phyloP scores from a whole-genome alignment of 2,797 vertebrate genomes.

The Scyliorhinus canicula region DNA sequence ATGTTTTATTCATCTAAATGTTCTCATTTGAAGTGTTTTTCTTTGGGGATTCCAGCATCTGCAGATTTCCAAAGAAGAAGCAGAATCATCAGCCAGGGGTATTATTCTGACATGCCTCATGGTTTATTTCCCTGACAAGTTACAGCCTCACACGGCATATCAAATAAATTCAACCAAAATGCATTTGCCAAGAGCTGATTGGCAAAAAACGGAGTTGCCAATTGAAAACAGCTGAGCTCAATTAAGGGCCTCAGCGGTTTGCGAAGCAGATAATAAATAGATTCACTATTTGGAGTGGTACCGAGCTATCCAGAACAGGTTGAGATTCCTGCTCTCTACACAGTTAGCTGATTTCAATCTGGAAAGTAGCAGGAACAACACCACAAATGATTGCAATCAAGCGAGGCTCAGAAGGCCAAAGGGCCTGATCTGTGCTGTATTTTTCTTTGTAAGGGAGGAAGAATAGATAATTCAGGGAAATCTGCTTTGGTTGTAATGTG shows the following conservation, averaged over 20 bases:
- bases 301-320: background rate
- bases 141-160: background rate
- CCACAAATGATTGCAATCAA: background rate
- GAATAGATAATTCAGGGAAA: background rate
- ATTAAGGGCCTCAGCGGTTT: background rate
- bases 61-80: background rate
- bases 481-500: background rate
- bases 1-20: conserved; percentile 12
- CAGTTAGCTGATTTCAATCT: background rate
- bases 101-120: background rate
- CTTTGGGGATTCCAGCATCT: background rate
- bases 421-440: too few relatives aligned
- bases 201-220: background rate
- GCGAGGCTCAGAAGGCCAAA: too few relatives aligned
- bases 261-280: background rate
- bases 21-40: background rate
- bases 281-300: background rate
- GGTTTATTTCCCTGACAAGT: background rate
- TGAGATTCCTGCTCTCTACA: background rate
- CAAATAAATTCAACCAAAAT: background rate
- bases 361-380: background rate
- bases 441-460: too few relatives aligned
- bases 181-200: background rate
- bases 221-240: background rate
- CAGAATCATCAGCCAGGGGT: background rate